Conservation (phyloP, 2,888 invertebrate genomes). For the Ophion ventricosus region DNA sequence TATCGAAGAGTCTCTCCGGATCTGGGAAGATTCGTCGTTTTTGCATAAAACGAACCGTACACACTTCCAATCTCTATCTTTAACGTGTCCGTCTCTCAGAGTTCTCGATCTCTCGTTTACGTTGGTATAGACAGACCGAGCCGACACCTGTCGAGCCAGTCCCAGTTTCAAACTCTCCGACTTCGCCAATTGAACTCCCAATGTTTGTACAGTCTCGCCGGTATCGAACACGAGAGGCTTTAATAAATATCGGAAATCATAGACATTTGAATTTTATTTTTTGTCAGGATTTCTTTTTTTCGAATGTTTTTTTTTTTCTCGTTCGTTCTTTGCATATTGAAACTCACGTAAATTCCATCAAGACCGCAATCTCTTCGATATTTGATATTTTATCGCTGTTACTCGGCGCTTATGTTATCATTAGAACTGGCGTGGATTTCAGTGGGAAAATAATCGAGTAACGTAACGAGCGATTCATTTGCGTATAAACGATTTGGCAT, state of each 20-base stretch:
- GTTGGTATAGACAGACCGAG: conserved; percentile 52
- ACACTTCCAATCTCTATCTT: conserved; percentile 51
- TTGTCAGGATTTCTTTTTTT: not conserved
- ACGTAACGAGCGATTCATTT: not conserved
- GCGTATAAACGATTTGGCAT: not conserved
- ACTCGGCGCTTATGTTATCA: conserved; percentile 38
- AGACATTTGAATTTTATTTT: conserved; percentile 10
- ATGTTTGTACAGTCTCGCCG: conserved; percentile 49
- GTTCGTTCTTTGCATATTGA: not conserved
- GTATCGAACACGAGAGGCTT: conserved; percentile 26
- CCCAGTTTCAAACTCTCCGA: conserved; percentile 50
- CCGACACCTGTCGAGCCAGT: conserved; percentile 65
- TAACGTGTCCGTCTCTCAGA: conserved; percentile 60
- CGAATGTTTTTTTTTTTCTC: not conserved
- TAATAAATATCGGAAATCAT: conserved; percentile 44
- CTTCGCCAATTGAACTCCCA: conserved; percentile 52
- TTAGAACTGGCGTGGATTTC: conserved; percentile 8
- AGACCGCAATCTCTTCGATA: conserved; percentile 28
- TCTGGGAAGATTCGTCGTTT: not conserved
- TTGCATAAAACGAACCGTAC: conserved; percentile 13
- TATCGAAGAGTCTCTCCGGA: not conserved
- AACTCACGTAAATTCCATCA: conserved; percentile 14
- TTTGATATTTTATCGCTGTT: conserved; percentile 30
- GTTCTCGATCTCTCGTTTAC: conserved; percentile 37
- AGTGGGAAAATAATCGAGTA: conserved; percentile 39